phyloP scores from a whole-genome alignment of 2,888 invertebrate species.

The Stenolophus ochropezus region DNA sequence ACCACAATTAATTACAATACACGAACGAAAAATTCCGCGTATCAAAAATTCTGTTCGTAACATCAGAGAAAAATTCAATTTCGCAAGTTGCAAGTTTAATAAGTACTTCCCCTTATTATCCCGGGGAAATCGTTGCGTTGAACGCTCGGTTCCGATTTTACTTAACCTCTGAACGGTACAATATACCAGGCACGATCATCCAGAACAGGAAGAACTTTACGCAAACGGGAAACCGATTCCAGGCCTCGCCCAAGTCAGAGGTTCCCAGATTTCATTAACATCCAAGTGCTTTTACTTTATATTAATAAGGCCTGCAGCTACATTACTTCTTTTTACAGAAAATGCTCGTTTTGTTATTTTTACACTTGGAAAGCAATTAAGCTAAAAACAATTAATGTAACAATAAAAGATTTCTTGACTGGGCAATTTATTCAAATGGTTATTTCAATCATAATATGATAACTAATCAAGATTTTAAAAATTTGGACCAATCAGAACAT shows the following conservation, averaged over 20 bases:
- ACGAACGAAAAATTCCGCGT: not conserved
- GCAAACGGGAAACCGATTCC: conserved; percentile 41
- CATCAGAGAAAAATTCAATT: conserved; percentile 21
- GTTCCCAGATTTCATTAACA: not conserved
- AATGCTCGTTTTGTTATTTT: too few species aligned
- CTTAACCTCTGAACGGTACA: conserved; percentile 37
- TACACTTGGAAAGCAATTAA: too few species aligned
- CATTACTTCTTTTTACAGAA: too few species aligned
- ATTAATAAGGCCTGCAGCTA: too few species aligned
- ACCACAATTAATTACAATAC: conserved; percentile 9
- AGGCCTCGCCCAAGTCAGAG: not conserved
- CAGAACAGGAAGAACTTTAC: conserved; percentile 32
- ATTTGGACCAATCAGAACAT: too few species aligned
- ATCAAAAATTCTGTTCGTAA: not conserved
- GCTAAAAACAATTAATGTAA: too few species aligned
- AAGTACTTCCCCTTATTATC: conserved; percentile 24
- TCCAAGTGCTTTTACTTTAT: too few species aligned
- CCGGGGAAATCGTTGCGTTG: not conserved
- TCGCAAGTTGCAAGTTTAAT: conserved; percentile 20
- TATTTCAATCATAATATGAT: too few species aligned
- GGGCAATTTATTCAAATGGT: too few species aligned
- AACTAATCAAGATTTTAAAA: too few species aligned
- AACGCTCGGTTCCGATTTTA: conserved; percentile 20
- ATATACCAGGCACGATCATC: conserved; percentile 31
- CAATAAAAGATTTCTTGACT: too few species aligned